A percentile compares a stretch with the other conserved stretches of the same genome.
Evolutionary conservation across 2,888 invertebrate genomes (phyloP).

Genomic region (Pyrgus malvae): DNA sequence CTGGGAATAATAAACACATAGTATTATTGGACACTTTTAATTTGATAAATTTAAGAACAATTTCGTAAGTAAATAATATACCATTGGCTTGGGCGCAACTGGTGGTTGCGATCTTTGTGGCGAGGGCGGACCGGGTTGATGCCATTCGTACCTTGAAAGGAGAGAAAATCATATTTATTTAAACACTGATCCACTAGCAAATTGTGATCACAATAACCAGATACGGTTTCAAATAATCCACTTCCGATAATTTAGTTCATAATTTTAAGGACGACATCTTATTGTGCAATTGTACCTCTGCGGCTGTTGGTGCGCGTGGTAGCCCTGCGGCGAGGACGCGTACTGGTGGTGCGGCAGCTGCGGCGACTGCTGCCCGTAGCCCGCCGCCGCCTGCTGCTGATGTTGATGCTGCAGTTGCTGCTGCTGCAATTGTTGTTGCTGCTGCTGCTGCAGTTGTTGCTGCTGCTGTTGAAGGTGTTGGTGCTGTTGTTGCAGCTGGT

Average conservation of each 20-base stretch:
- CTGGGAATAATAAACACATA: conserved; percentile 34
- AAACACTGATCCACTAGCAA: too few species aligned
- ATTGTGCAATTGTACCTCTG: too few species aligned
- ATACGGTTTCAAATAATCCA: too few species aligned
- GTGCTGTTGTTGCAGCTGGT: conserved; percentile 42
- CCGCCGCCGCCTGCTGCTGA: too few species aligned
- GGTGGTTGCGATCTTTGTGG: conserved; percentile 80
- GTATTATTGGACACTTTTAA: too few species aligned
- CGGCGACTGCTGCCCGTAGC: conserved; percentile 47
- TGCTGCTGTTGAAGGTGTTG: conserved; percentile 27
- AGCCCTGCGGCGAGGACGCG: conserved; percentile 32
- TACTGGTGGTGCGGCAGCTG: conserved; percentile 40
- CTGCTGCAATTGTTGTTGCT: conserved; percentile 37
- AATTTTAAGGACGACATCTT: too few species aligned
- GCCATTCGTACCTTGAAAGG: conserved; percentile 74
- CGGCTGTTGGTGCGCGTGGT: conserved; percentile 29
- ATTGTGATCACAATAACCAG: too few species aligned
- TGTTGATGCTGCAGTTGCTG: conserved; percentile 35
- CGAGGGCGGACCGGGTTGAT: conserved; percentile 72
- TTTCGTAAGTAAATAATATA: too few species aligned
- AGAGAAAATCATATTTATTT: conserved; percentile 4
- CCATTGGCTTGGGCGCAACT: conserved; percentile 81
- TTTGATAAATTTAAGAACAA: too few species aligned
- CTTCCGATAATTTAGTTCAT: too few species aligned
- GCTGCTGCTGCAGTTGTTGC: conserved; percentile 28